These are phyloP conservation scores for Rhabdomys pumilio DNA, from an alignment of 2,797 vertebrate genomes.

Conservation along the genomic window DNA sequence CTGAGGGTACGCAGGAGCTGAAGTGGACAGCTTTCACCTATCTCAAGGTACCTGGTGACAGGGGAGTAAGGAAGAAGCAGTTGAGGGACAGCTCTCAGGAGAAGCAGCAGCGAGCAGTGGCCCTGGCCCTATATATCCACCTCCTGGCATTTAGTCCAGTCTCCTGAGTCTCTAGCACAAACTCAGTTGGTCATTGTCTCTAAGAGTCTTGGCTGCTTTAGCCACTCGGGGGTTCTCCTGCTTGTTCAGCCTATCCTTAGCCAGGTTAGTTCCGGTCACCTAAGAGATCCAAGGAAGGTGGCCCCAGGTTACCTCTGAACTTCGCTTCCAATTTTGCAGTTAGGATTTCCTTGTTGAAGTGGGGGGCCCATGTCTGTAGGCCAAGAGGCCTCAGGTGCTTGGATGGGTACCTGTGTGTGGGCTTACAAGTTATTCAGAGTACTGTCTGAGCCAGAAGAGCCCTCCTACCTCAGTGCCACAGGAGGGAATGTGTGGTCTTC, in stretches of 20 bases:
- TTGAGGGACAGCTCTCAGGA: not conserved
- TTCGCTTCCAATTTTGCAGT: not conserved
- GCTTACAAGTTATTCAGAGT: not conserved
- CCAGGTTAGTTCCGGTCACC: not conserved
- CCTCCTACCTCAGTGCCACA: not conserved
- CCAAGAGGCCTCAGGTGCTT: not conserved
- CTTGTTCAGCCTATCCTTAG: not conserved
- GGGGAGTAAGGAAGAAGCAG: not conserved
- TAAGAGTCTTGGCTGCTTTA: not conserved
- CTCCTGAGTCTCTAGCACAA: not conserved
- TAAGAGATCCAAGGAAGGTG: not conserved
- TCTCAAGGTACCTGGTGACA: conserved; percentile 92
- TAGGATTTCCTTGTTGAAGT: not conserved
- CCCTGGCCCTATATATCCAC: not conserved
- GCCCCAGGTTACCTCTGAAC: not conserved
- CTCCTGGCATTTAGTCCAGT: not conserved
- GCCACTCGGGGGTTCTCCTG: not conserved
- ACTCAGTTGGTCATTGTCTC: not conserved
- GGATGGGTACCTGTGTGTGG: not conserved
- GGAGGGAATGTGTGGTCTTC: not conserved
- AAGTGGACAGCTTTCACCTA: conserved; percentile 99
- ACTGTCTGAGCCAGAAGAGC: not conserved
- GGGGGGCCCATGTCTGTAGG: not conserved
- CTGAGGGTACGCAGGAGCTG: conserved; percentile 98
- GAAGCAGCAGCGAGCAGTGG: not conserved